Conservation (phyloP, 2,888 invertebrate species). For the Cryptocheilus praepositus region DNA sequence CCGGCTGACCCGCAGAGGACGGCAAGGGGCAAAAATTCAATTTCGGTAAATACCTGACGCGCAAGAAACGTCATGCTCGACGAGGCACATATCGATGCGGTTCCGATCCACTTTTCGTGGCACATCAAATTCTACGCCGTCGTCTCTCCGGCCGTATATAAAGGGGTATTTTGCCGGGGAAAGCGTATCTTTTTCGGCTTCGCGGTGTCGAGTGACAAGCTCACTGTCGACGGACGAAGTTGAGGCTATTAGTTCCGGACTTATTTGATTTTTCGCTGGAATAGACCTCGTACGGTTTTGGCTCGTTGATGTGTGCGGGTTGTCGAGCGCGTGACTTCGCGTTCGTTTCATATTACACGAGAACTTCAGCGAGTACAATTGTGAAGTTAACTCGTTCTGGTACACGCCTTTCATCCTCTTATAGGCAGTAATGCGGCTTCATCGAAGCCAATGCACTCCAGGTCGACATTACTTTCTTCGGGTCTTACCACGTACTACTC, state of each 20-base stretch:
- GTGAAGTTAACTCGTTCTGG: background rate
- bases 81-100: constrained; percentile 9
- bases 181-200: no score
- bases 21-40: constrained; percentile 58
- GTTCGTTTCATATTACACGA: background rate
- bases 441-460: constrained; percentile 15
- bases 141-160: background rate
- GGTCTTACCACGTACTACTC: background rate
- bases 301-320: no score
- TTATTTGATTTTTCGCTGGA: no score
- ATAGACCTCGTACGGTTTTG: no score
- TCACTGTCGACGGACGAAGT: no score
- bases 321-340: background rate
- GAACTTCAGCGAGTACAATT: background rate
- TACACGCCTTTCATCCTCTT: constrained; percentile 8
- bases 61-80: constrained; percentile 44
- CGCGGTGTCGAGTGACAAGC: no score
- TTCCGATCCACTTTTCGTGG: background rate
- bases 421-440: constrained; percentile 14
- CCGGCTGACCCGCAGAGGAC: constrained; percentile 36
- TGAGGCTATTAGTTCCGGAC: no score
- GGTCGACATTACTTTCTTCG: background rate
- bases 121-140: constrained; percentile 15
- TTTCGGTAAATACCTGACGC: constrained; percentile 60
- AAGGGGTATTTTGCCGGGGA: no score